These are phyloP conservation scores for Blomia tropicalis DNA, from an alignment of 2,888 invertebrate species.

Conservation along the genomic window DNA sequence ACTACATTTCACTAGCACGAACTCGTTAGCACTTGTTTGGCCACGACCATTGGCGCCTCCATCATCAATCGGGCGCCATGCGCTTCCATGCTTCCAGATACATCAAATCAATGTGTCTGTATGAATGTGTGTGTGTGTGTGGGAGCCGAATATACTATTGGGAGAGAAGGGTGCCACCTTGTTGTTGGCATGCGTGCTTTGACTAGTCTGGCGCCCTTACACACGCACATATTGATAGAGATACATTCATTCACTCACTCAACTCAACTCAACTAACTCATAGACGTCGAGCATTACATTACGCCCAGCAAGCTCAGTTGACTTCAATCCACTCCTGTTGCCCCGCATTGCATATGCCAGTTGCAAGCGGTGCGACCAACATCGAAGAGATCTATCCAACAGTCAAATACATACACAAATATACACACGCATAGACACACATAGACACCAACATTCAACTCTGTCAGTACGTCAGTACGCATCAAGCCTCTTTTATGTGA, in stretches of 20 bases:
- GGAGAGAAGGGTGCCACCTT: slow-evolving; percentile 9
- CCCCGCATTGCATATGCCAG: slow-evolving; percentile 15
- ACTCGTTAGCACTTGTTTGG: slow-evolving; percentile 20
- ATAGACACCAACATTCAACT: background rate
- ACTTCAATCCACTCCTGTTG: slow-evolving; percentile 12
- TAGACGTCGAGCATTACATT: too few species aligned
- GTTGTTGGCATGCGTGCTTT: slow-evolving; percentile 10
- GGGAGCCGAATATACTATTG: too few species aligned
- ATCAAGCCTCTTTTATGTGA: slow-evolving; percentile 13
- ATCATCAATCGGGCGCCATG: background rate
- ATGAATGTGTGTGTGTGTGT: too few species aligned
- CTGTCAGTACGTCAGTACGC: slow-evolving; percentile 14
- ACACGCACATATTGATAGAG: background rate
- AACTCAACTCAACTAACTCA: too few species aligned
- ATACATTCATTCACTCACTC: background rate
- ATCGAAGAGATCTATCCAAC: too few species aligned
- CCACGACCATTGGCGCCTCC: background rate
- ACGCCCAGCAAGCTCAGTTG: background rate
- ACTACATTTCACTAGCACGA: background rate
- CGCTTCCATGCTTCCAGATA: background rate
- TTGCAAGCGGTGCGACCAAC: slow-evolving; percentile 9
- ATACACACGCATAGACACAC: background rate
- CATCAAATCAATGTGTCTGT: too few species aligned
- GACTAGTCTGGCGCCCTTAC: background rate
- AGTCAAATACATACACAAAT: background rate